Percentiles rank a stretch among this genome's conserved stretches.
Conservation (phyloP, 2,888 invertebrate species). For the Drosophila demipolita region DNA sequence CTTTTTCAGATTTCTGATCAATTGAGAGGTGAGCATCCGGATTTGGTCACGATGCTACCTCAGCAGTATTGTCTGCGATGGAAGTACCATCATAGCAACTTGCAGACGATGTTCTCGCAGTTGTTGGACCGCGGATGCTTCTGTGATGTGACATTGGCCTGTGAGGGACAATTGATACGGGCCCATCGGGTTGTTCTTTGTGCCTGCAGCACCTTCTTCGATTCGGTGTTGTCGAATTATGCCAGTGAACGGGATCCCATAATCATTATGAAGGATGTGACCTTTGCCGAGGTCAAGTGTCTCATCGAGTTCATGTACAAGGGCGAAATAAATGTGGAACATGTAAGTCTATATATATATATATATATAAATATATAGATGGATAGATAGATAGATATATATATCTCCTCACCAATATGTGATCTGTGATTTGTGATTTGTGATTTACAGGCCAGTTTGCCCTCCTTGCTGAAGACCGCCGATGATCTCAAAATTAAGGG, state of each 20-base stretch:
- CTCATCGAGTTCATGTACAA: constrained; percentile 98
- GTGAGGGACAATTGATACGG: constrained; percentile 91
- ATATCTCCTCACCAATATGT: no score
- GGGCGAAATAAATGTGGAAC: constrained; percentile 97
- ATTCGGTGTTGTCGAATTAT: constrained; percentile 91
- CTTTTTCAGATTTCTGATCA: constrained; percentile 21
- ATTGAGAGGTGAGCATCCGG: constrained; percentile 11
- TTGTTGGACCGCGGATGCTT: constrained; percentile 94
- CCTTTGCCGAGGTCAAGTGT: constrained; percentile 95
- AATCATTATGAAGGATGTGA: constrained; percentile 95
- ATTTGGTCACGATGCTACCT: constrained; percentile 87
- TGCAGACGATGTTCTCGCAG: constrained; percentile 95
- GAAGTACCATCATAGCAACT: constrained; percentile 96
- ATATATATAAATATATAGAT: no score
- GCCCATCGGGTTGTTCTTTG: constrained; percentile 93
- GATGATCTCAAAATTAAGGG: constrained; percentile 97
- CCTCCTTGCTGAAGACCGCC: constrained; percentile 95
- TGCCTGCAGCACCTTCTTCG: constrained; percentile 96
- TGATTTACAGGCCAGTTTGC: constrained; percentile 91
- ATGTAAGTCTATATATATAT: constrained; percentile 88
- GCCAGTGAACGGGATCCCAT: constrained; percentile 93
- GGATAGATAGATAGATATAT: background rate
- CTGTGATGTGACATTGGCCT: constrained; percentile 95
- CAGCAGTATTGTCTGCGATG: constrained; percentile 96
- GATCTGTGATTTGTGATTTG: constrained; percentile 3